These are phyloP conservation scores for Melopsittacus undulatus DNA, from an alignment of 2,797 vertebrate species.

Conservation along the genomic window DNA sequence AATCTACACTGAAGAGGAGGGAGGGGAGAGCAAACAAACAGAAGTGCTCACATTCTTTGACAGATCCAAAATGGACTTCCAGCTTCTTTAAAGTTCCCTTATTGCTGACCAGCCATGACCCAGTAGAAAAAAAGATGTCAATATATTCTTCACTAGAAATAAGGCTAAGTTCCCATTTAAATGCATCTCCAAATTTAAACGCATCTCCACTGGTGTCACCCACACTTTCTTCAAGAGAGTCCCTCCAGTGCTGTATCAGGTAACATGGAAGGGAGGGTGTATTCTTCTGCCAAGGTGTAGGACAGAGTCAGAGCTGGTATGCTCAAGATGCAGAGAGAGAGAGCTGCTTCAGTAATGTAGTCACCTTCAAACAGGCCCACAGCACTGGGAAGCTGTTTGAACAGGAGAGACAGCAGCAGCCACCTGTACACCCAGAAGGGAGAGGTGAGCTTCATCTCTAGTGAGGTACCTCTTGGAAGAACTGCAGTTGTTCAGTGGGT, in stretches of 20 bases:
- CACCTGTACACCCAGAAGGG: not conserved
- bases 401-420: not conserved
- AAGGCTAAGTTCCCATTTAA: not conserved
- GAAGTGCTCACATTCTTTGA: not conserved
- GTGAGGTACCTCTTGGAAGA: not conserved
- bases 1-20: not conserved
- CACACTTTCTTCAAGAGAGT: not conserved
- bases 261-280: not conserved
- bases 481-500: not conserved
- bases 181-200: not conserved
- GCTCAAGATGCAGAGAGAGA: not conserved
- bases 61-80: not conserved
- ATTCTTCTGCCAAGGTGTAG: not conserved
- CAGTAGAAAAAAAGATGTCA: not conserved
- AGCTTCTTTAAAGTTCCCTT: not conserved
- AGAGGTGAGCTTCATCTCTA: not conserved
- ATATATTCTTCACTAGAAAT: not conserved
- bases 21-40: constrained; percentile 13
- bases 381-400: not conserved
- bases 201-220: not conserved
- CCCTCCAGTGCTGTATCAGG: not conserved
- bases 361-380: not conserved
- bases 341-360: not conserved
- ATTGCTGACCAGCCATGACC: not conserved
- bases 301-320: not conserved